Percentiles rank a stretch among this genome's conserved stretches.
Conservation (phyloP, 2,113 vertebrate species). For the Dipodomys stephensi region DNA sequence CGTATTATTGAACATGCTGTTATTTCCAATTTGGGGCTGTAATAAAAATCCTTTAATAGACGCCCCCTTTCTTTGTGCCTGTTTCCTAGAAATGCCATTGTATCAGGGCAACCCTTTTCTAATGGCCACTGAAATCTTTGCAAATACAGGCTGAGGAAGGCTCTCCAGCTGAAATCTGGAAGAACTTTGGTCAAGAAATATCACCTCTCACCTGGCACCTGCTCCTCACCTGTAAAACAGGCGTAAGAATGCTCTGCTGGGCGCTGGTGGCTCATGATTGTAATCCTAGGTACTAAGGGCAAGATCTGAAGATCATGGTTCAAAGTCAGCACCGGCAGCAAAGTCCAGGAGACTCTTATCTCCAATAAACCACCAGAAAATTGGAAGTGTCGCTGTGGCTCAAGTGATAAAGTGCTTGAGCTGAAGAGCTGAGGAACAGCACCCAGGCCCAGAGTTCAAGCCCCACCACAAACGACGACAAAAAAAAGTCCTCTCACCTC, state of each 20-base stretch:
- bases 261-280: no score
- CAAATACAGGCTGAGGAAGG: not conserved
- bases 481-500: not conserved
- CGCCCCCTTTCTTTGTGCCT: slow-evolving; percentile 36
- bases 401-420: no score
- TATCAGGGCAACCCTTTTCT: not conserved
- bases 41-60: slow-evolving; percentile 68
- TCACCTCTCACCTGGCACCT: not conserved
- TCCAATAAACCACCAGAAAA: no score
- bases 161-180: not conserved
- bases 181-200: not conserved
- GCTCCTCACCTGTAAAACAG: not conserved
- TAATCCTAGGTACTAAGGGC: no score
- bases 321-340: no score
- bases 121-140: not conserved
- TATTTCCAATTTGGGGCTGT: slow-evolving; percentile 68
- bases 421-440: no score
- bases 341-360: no score
- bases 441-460: no score
- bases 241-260: not conserved
- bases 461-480: no score
- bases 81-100: slow-evolving; percentile 48
- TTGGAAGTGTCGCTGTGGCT: no score
- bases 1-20: slow-evolving; percentile 65
- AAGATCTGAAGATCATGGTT: no score